phyloP scores from a whole-genome alignment of 2,113 vertebrate species.

The Mesitornis unicolor region DNA sequence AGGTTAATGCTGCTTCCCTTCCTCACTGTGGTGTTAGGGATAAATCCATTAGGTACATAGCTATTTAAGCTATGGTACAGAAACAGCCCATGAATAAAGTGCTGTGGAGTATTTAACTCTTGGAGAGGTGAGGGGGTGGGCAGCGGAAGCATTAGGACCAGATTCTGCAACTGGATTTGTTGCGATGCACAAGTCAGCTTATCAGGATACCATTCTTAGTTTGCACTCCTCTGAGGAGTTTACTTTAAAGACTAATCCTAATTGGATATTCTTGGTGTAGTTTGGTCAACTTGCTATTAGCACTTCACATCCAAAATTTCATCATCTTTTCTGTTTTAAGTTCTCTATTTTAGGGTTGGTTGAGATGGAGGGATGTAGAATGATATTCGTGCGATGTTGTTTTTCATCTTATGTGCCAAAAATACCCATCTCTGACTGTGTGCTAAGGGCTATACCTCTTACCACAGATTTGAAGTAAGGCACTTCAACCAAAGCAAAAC shows the following conservation, averaged over 20 bases:
- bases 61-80: conserved; percentile 48
- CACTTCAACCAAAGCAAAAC: not conserved
- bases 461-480: not conserved
- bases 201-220: conserved; percentile 49
- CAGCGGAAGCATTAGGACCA: conserved; percentile 46
- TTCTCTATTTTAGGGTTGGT: not conserved
- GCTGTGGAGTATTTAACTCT: conserved; percentile 7
- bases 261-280: not conserved
- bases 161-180: conserved; percentile 51
- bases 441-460: not conserved
- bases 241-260: conserved; percentile 56
- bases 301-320: not conserved
- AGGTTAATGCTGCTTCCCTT: conserved; percentile 50
- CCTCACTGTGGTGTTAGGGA: conserved; percentile 9
- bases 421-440: fast-evolving
- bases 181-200: conserved; percentile 28
- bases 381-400: not conserved
- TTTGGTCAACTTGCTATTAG: not conserved
- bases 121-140: not conserved
- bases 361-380: not conserved
- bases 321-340: not conserved
- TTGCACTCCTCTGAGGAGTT: not conserved
- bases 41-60: conserved; percentile 57
- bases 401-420: not conserved
- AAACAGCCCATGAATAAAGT: conserved; percentile 31